phyloP scores from a whole-genome alignment of 2,113 vertebrate genomes.

The Paramormyrops kingsleyae region DNA sequence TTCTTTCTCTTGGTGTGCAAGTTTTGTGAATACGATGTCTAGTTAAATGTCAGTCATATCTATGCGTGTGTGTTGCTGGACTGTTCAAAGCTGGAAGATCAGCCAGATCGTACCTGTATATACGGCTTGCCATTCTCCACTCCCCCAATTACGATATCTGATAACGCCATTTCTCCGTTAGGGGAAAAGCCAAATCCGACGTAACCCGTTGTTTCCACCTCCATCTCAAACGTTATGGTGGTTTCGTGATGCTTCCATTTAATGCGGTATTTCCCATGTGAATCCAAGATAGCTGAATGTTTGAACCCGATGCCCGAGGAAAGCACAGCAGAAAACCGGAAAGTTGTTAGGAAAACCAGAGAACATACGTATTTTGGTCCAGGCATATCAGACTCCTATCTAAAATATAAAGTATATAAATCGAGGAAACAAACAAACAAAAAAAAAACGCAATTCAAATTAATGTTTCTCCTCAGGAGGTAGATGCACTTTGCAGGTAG shows the following conservation, averaged over 20 bases:
- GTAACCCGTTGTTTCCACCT: constrained; percentile 73
- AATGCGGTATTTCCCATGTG: constrained; percentile 59
- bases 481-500: neutral
- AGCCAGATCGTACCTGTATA: constrained; percentile 60
- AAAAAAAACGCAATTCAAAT: neutral
- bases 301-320: constrained; percentile 35
- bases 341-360: constrained; percentile 27
- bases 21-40: neutral
- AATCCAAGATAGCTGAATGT: constrained; percentile 63
- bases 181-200: constrained; percentile 78
- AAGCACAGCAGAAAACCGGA: constrained; percentile 15
- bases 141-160: constrained; percentile 75
- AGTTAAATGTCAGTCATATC: neutral
- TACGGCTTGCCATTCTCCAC: constrained; percentile 70
- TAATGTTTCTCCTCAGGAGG: neutral
- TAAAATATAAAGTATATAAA: neutral
- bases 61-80: neutral
- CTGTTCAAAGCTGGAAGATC: neutral
- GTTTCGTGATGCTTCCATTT: constrained; percentile 59
- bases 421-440: neutral
- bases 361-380: constrained; percentile 13
- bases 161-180: constrained; percentile 68
- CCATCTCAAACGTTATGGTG: constrained; percentile 61
- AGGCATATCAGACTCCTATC: constrained; percentile 20
- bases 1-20: neutral